Conservation (phyloP, 2,888 invertebrate species). For the Dyspetes luteomarginatus region DNA sequence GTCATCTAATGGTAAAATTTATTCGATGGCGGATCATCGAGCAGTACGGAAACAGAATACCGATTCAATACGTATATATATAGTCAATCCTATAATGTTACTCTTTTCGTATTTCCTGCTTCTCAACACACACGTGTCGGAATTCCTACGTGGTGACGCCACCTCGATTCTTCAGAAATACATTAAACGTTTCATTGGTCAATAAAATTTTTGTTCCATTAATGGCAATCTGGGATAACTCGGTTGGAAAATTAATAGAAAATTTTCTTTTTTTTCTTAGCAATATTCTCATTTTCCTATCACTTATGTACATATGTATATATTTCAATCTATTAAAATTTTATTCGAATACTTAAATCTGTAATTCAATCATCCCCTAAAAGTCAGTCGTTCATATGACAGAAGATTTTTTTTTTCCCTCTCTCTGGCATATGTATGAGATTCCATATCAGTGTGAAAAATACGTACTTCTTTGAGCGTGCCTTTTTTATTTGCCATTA, state of each 20-base stretch:
- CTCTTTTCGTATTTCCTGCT: neutral
- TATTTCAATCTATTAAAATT: too few species aligned
- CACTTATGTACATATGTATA: too few species aligned
- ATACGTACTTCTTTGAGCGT: neutral
- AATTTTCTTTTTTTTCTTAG: too few species aligned
- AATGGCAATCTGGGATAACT: too few species aligned
- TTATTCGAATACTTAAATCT: too few species aligned
- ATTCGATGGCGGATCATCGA: constrained; percentile 57
- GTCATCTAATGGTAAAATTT: constrained; percentile 36
- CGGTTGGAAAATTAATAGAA: too few species aligned
- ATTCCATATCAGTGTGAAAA: neutral
- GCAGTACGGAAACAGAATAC: constrained; percentile 54
- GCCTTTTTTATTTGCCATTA: constrained; percentile 16
- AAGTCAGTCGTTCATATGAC: too few species aligned
- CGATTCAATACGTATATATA: constrained; percentile 5
- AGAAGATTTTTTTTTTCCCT: neutral
- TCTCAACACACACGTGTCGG: neutral
- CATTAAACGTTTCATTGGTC: too few species aligned
- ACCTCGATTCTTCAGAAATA: neutral
- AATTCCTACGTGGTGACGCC: neutral
- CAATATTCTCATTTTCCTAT: too few species aligned
- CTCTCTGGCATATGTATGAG: neutral
- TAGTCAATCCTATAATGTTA: neutral
- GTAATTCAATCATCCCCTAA: too few species aligned
- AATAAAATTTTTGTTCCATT: too few species aligned